Evolutionary conservation across 2,113 vertebrate species (phyloP).

Genomic region (Dasypus novemcinctus): DNA sequence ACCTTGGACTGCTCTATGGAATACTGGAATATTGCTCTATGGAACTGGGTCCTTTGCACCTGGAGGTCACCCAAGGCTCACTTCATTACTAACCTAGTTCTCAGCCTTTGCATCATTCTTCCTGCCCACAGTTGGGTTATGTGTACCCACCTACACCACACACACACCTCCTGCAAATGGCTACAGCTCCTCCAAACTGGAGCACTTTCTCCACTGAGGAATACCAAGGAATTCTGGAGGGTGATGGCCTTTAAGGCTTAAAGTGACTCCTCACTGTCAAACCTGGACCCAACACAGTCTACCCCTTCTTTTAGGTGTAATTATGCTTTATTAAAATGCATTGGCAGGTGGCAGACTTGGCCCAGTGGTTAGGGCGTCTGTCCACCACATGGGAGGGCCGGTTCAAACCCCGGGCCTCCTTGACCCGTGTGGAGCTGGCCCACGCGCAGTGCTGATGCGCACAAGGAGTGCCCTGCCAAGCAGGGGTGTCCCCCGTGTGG

Average conservation of each 20-base stretch:
- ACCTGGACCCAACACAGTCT: neutral
- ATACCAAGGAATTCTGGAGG: neutral
- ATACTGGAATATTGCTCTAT: no score
- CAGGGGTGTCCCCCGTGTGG: no score
- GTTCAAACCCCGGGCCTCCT: no score
- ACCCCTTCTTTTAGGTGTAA: neutral
- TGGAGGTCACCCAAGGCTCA: neutral
- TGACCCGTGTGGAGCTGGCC: no score
- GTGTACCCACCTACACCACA: neutral
- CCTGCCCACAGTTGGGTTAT: neutral
- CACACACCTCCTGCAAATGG: neutral
- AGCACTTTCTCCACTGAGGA: constrained; percentile 3
- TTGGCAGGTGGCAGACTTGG: neutral
- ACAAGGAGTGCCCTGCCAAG: no score
- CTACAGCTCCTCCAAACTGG: neutral
- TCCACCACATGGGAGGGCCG: no score
- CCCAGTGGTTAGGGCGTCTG: no score
- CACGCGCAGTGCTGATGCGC: no score
- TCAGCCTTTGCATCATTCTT: constrained; percentile 23
- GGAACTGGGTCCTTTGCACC: neutral
- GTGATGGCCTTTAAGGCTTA: neutral
- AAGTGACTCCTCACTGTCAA: neutral
- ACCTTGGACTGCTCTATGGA: neutral
- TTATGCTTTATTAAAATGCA: constrained; percentile 25
- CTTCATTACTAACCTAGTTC: neutral